A percentile compares a stretch with the other conserved stretches of the same genome.
Conservation (phyloP, 2,113 vertebrate species). For the Egretta garzetta region DNA sequence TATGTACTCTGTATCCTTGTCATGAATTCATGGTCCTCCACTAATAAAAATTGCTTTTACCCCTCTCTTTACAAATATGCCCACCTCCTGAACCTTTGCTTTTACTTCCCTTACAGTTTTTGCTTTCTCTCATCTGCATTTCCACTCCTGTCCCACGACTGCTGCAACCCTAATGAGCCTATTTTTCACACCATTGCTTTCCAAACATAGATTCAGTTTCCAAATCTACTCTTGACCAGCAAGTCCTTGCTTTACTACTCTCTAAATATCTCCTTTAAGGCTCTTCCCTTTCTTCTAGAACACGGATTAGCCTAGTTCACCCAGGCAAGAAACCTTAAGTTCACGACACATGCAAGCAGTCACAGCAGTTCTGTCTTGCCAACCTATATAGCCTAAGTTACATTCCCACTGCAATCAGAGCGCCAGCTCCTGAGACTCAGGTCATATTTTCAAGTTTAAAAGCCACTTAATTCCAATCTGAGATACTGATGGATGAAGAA, state of each 20-base stretch:
- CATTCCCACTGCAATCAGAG: background rate
- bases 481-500: background rate
- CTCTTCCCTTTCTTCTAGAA: background rate
- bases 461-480: background rate
- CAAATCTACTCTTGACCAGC: background rate
- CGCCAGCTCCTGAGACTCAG: background rate
- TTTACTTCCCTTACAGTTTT: background rate
- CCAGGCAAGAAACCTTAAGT: background rate
- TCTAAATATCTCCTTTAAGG: background rate
- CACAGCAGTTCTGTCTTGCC: background rate
- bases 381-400: background rate
- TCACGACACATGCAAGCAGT: background rate
- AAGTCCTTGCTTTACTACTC: background rate
- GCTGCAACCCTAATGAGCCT: background rate
- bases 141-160: background rate
- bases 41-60: background rate
- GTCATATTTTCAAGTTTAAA: background rate
- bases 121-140: background rate
- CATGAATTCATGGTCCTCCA: background rate
- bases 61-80: background rate
- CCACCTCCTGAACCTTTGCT: background rate
- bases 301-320: background rate
- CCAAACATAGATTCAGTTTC: background rate
- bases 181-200: background rate
- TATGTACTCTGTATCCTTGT: background rate